Percentiles rank a stretch among this genome's conserved stretches.
Conservation (phyloP, 2,888 invertebrate species). For the Subacronicta megacephala region DNA sequence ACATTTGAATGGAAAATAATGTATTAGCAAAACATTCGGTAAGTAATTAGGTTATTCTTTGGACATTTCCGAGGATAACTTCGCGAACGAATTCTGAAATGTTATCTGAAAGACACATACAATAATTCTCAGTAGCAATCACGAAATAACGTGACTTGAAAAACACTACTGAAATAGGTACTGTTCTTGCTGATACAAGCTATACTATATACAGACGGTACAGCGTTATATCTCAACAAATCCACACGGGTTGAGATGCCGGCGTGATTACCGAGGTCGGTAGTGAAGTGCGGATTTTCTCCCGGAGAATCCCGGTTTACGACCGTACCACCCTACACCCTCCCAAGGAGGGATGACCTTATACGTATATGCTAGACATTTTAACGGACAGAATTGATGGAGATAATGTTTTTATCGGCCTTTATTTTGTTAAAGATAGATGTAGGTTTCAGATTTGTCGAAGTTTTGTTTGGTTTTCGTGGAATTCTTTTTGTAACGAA, state of each 20-base stretch:
- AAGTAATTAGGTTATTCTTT: too few relatives aligned
- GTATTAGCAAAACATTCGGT: too few relatives aligned
- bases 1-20: too few relatives aligned
- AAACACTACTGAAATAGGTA: constrained; percentile 32
- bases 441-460: constrained; percentile 35
- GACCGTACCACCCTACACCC: constrained; percentile 69
- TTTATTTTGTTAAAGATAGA: constrained; percentile 52
- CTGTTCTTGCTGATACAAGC: constrained; percentile 35
- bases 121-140: constrained; percentile 38
- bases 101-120: neutral
- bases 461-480: constrained; percentile 5
- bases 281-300: constrained; percentile 86
- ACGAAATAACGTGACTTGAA: constrained; percentile 41
- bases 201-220: constrained; percentile 52
- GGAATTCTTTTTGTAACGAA: neutral
- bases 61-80: too few relatives aligned
- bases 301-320: constrained; percentile 83
- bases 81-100: too few relatives aligned
- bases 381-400: constrained; percentile 64
- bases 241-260: constrained; percentile 70
- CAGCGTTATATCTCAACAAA: constrained; percentile 72
- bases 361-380: constrained; percentile 61
- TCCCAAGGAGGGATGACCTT: constrained; percentile 68
- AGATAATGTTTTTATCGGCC: constrained; percentile 59
- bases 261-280: constrained; percentile 81